Percentiles rank a stretch among this genome's conserved stretches.
Conservation (phyloP, 2,888 invertebrate genomes). For the Mesorhabditis belari region DNA sequence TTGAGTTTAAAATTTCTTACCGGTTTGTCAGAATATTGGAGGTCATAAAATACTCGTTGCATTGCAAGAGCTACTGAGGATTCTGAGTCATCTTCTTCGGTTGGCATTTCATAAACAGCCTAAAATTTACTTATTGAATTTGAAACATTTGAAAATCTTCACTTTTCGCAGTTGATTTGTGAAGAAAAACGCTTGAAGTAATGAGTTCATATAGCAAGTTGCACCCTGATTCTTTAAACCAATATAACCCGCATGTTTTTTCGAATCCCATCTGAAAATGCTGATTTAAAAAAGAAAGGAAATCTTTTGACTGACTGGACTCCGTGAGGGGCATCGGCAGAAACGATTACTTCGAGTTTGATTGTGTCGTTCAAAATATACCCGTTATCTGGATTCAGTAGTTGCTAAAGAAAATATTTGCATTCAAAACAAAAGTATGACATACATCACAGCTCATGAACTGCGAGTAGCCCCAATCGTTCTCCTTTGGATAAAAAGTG, state of each 20-base stretch:
- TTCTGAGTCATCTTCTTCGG: constrained; percentile 91
- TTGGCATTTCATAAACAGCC: constrained; percentile 98
- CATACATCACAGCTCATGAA: constrained; percentile 64
- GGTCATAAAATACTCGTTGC: constrained; percentile 93
- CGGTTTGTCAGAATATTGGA: too few relatives aligned
- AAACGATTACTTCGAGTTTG: constrained; percentile 69
- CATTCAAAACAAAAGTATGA: too few relatives aligned
- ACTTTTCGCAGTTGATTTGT: constrained; percentile 74
- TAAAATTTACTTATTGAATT: too few relatives aligned
- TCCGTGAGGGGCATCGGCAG: constrained; percentile 62
- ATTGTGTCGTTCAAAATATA: constrained; percentile 77
- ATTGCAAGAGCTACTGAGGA: constrained; percentile 88
- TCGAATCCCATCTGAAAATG: constrained; percentile 95
- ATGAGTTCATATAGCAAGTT: constrained; percentile 98
- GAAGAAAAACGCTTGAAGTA: constrained; percentile 93
- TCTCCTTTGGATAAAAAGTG: constrained; percentile 85
- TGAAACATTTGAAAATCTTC: constrained; percentile 16
- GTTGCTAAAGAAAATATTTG: too few relatives aligned
- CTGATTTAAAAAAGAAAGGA: too few relatives aligned
- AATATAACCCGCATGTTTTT: constrained; percentile 81
- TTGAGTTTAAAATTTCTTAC: too few relatives aligned
- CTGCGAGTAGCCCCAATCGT: constrained; percentile 89
- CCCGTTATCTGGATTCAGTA: constrained; percentile 81
- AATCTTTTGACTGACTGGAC: constrained; percentile 53
- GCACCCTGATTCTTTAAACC: constrained; percentile 98